Conservation (phyloP, 2,113 vertebrate genomes). For the Aramus guarauna region DNA sequence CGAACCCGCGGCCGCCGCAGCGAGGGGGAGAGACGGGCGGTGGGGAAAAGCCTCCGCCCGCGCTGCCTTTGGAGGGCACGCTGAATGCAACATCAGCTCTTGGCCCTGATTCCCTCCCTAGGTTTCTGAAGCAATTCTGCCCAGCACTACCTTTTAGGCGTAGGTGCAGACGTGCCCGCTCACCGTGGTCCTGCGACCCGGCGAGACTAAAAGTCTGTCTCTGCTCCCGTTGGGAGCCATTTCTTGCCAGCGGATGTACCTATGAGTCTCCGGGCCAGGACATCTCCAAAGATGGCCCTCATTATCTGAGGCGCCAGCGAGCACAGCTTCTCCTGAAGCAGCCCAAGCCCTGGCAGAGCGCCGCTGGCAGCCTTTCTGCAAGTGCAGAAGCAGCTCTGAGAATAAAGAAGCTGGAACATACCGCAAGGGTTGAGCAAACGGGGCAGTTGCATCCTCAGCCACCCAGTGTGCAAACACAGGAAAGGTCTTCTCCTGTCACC, state of each 20-base stretch:
- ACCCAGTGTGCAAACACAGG: fast-evolving
- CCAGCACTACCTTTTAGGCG: fast-evolving
- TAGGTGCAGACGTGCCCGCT: fast-evolving
- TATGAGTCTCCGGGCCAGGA: background rate
- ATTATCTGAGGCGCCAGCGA: background rate
- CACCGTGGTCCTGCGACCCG: background rate
- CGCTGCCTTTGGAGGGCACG: fast-evolving
- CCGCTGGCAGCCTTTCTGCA: background rate
- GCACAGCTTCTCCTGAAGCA: background rate
- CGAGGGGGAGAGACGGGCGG: background rate
- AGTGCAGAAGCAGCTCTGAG: background rate
- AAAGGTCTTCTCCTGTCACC: background rate
- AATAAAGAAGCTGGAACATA: background rate
- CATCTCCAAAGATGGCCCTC: background rate
- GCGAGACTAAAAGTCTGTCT: fast-evolving
- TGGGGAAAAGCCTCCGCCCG: background rate
- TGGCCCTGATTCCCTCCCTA: fast-evolving
- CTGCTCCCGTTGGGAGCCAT: fast-evolving
- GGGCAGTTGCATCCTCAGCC: background rate
- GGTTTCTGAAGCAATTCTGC: fast-evolving
- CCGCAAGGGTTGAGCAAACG: fast-evolving
- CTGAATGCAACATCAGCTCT: fast-evolving
- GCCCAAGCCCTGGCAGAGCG: background rate
- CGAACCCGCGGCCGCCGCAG: background rate
- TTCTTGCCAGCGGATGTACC: background rate